These are phyloP conservation scores for Drosophila kikkawai DNA, from an alignment of 1,140 invertebrate genomes.

Conservation along the genomic window DNA sequence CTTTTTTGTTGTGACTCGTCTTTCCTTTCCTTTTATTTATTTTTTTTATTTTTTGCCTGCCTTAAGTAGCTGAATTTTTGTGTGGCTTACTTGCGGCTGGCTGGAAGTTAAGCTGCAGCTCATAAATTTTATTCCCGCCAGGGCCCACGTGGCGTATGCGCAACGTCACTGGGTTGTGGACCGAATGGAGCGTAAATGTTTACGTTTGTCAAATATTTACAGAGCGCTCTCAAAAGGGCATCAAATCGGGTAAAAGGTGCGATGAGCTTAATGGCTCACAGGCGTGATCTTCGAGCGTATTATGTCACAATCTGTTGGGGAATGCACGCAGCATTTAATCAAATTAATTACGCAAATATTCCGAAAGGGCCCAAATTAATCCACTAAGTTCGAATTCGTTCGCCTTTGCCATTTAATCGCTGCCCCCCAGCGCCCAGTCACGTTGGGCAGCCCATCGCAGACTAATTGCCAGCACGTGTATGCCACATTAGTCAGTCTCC, in stretches of 20 bases:
- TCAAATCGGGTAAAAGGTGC: conserved; percentile 23
- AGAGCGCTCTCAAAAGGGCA: conserved; percentile 19
- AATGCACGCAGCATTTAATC: conserved; percentile 24
- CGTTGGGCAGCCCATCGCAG: conserved; percentile 19
- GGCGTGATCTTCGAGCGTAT: conserved; percentile 36
- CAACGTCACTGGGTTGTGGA: conserved; percentile 44
- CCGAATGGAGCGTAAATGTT: conserved; percentile 53
- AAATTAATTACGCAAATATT: conserved; percentile 26
- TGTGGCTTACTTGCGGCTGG: conserved; percentile 52
- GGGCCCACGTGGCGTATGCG: conserved; percentile 46
- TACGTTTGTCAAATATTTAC: conserved; percentile 54
- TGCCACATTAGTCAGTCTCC: conserved; percentile 41
- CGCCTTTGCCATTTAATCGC: conserved; percentile 34
- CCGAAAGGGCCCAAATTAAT: conserved; percentile 24
- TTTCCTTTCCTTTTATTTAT: background rate
- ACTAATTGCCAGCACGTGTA: conserved; percentile 60
- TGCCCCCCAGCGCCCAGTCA: conserved; percentile 14
- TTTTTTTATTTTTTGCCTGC: conserved; percentile 29
- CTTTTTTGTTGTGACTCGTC: background rate
- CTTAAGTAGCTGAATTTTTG: conserved; percentile 50
- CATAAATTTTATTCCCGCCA: conserved; percentile 64
- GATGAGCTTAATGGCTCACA: conserved; percentile 41
- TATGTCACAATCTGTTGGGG: conserved; percentile 4
- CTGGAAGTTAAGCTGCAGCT: conserved; percentile 59
- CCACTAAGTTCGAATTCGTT: conserved; percentile 39